Evolutionary conservation across 2,113 vertebrate species (phyloP).

Genomic region (Progne subis): DNA sequence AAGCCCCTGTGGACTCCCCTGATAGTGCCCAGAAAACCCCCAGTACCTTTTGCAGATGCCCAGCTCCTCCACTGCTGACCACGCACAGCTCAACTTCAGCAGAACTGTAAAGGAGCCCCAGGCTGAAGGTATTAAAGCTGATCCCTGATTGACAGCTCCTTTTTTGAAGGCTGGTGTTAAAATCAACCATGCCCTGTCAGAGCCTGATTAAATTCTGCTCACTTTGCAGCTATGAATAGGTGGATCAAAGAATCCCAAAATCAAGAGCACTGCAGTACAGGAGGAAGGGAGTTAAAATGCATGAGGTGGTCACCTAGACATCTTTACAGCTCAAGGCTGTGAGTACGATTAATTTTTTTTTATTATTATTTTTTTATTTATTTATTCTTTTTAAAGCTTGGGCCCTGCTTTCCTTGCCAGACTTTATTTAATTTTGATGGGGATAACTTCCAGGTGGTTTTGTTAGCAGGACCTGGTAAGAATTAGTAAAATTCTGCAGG

Average conservation of each 20-base stretch:
- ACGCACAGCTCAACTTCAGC: neutral
- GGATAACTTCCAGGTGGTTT: neutral
- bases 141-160: slow-evolving; percentile 41
- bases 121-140: slow-evolving; percentile 4
- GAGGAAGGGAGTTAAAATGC: slow-evolving; percentile 47
- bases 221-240: slow-evolving; percentile 35
- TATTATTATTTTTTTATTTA: no score
- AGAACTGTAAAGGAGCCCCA: neutral
- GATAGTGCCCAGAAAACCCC: no score
- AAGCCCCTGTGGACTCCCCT: no score
- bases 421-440: neutral
- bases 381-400: neutral
- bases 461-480: neutral
- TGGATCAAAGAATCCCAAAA: slow-evolving; percentile 58
- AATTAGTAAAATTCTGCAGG: neutral
- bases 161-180: neutral
- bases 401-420: neutral
- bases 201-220: slow-evolving; percentile 57
- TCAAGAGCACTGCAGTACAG: neutral
- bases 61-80: neutral
- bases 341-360: neutral
- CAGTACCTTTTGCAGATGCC: neutral
- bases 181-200: neutral
- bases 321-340: slow-evolving; percentile 15
- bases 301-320: slow-evolving; percentile 32